Evolutionary conservation across 1,140 invertebrate species (phyloP).

Genomic region (Asobara japonica): DNA sequence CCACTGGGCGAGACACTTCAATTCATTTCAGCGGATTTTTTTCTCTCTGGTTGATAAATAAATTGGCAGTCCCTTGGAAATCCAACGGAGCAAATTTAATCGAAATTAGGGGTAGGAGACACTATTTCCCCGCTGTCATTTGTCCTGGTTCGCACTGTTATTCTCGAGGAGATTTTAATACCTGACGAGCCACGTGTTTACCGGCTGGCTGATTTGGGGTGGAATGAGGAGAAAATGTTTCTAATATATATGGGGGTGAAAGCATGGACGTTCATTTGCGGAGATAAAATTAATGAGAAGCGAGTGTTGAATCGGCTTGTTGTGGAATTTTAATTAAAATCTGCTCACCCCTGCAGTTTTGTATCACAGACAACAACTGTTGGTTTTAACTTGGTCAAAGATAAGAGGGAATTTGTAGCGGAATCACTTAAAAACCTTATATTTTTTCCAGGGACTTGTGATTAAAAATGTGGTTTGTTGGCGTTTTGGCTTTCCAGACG

Average conservation of each 20-base stretch:
- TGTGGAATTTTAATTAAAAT: slow-evolving; percentile 17
- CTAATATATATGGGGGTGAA: background rate
- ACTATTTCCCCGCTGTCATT: background rate
- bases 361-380: background rate
- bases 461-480: background rate
- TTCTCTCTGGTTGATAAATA: background rate
- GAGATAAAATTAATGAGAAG: background rate
- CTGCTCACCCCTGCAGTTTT: background rate
- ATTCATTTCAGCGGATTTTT: background rate
- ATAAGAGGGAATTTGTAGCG: background rate
- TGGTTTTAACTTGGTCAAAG: no score
- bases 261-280: background rate
- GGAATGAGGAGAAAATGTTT: background rate
- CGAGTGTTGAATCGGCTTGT: background rate
- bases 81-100: background rate
- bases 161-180: slow-evolving; percentile 36
- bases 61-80: background rate
- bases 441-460: background rate
- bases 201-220: slow-evolving; percentile 17
- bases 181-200: slow-evolving; percentile 21
- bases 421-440: background rate
- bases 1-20: background rate
- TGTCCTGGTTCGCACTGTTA: background rate
- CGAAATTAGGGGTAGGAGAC: slow-evolving; percentile 39
- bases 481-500: no score